These are phyloP conservation scores for Acanthosepion esculentum DNA, from an alignment of 2,888 invertebrate genomes.

Conservation along the genomic window DNA sequence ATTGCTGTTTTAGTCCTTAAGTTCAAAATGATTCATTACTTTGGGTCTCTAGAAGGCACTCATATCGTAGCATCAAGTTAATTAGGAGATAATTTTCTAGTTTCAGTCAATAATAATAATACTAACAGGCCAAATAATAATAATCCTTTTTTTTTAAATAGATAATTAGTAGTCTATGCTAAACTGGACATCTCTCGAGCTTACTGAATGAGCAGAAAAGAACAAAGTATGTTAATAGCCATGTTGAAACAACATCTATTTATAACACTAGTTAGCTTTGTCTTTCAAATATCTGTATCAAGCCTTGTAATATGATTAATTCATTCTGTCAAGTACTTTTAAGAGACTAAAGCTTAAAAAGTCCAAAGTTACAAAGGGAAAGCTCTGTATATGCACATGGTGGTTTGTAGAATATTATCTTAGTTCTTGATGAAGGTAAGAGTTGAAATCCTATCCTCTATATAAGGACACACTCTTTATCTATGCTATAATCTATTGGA, in stretches of 20 bases:
- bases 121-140: slow-evolving; percentile 14
- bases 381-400: neutral
- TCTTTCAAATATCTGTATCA: neutral
- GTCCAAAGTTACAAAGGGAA: neutral
- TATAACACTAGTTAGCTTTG: neutral
- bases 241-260: neutral
- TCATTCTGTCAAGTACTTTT: neutral
- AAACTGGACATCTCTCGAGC: neutral
- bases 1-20: neutral
- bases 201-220: neutral
- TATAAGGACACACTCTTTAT: neutral
- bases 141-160: neutral
- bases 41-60: neutral
- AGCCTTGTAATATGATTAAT: neutral
- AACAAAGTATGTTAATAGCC: neutral
- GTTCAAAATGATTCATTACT: neutral
- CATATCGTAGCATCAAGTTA: neutral
- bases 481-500: too few species aligned
- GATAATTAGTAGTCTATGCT: neutral
- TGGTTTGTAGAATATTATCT: slow-evolving; percentile 22
- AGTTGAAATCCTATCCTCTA: neutral
- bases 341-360: neutral
- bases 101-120: neutral
- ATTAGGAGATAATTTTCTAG: neutral
- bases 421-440: slow-evolving; percentile 22